phyloP scores from a whole-genome alignment of 1,140 invertebrate genomes.

The Doryteuthis pealeii region DNA sequence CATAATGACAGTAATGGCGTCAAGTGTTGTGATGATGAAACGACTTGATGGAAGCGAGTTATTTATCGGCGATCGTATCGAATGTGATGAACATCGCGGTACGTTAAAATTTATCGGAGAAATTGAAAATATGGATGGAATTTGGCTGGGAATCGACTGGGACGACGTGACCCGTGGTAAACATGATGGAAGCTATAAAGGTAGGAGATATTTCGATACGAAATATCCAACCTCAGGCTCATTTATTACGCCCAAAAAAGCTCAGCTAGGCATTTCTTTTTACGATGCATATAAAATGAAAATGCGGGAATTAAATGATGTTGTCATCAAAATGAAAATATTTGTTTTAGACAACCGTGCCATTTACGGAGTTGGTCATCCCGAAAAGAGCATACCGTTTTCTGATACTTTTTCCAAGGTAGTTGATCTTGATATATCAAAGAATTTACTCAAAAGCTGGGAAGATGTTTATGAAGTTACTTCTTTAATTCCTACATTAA shows the following conservation, averaged over 20 bases:
- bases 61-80: not conserved
- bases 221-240: not conserved
- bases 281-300: not conserved
- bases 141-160: not conserved
- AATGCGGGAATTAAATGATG: not conserved
- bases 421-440: not conserved
- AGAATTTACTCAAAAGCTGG: not conserved
- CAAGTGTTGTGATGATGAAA: not conserved
- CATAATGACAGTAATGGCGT: too few species aligned
- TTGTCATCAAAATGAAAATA: not conserved
- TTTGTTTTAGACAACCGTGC: not conserved
- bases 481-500: not conserved
- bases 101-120: constrained; percentile 4
- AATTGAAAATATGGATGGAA: not conserved
- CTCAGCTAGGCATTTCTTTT: not conserved
- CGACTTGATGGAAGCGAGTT: not conserved
- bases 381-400: not conserved
- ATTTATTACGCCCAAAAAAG: not conserved
- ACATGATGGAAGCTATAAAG: constrained; percentile 2
- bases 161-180: not conserved
- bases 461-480: not conserved
- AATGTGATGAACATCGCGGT: not conserved
- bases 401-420: not conserved
- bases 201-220: not conserved
- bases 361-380: not conserved